A percentile compares a stretch with the other conserved stretches of the same genome.
phyloP scores from a whole-genome alignment of 2,888 invertebrate species.

The Ischnus inquisitorius region DNA sequence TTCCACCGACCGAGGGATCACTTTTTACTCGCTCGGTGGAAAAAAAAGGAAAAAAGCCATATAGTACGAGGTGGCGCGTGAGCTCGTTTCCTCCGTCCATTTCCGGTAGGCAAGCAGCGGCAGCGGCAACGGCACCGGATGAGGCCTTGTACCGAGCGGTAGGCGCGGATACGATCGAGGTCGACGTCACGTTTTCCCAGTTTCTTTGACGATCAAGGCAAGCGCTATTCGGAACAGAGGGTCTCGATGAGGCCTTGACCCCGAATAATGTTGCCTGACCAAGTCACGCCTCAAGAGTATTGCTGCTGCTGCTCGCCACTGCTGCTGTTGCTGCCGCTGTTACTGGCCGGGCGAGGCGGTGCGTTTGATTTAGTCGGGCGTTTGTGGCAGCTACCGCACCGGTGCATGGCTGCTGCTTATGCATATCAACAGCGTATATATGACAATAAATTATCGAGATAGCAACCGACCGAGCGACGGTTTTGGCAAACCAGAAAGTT shows the following conservation, averaged over 20 bases:
- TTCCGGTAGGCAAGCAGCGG: neutral
- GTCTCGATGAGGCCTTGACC: constrained; percentile 55
- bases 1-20: neutral
- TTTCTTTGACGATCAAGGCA: constrained; percentile 57
- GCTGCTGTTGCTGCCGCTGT: constrained; percentile 19
- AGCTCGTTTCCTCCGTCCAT: constrained; percentile 5
- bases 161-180: constrained; percentile 46
- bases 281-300: constrained; percentile 50
- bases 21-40: constrained; percentile 36
- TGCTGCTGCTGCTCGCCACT: constrained; percentile 12
- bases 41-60: constrained; percentile 5
- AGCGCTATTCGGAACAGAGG: constrained; percentile 47
- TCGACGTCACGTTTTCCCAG: constrained; percentile 43
- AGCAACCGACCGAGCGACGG: constrained; percentile 31
- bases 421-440: constrained; percentile 23
- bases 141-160: constrained; percentile 18
- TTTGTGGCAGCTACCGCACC: constrained; percentile 60
- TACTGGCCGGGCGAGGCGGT: constrained; percentile 33
- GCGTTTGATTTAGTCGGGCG: constrained; percentile 69
- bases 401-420: constrained; percentile 42
- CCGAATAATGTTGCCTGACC: constrained; percentile 59
- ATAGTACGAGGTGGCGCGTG: constrained; percentile 18
- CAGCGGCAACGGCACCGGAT: neutral
- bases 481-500: constrained; percentile 33
- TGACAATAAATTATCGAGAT: constrained; percentile 63